Base-by-base conservation (phyloP, 1,140 invertebrate species). In the Gryllus bimaculatus region DNA sequence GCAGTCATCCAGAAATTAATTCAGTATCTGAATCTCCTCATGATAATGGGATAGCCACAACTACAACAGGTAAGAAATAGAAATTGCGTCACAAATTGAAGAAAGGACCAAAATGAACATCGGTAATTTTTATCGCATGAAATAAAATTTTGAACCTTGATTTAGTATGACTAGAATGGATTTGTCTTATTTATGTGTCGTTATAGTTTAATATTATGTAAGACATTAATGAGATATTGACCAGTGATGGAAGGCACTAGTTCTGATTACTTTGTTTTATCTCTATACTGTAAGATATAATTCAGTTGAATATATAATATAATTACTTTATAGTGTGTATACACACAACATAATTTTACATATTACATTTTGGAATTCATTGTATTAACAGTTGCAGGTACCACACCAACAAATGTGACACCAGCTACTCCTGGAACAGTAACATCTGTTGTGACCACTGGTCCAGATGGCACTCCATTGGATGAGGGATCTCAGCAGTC, bases 401-500 rank as follows among this genome's bases (percentile, higher is more conserved):
- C 79, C 78, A 83, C 81, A 74, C 82, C 81, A 76, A 81, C 78
- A 76, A 83, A 80, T 81, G 81, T 80, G 78, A 82, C 81, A 78
- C 83, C 81, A 49, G 81, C 88, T 75, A 86, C 87, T 79, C 86
- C 87, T 81, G 89, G 90, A 83, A 91, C 92, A 26, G 93, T 94
- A 79, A 95, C 93, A n/a, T 92, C 92, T 75, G 91, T 95, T 78
- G 92, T 95, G 82, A 95, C 94, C 79, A 95, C 94, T 74, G 94
- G 94, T 39, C 94, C 94, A 7, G 94, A 96, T 88, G 94, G 94
- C 73, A 90, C 93, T 77, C 91, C 92, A 47, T 88, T 96, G 80
- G 95, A 96, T 85, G 95, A 96, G 86, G 94, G 93, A 81, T 95
- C 93, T 82, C 95, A 96, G 84, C 95, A 96, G 85, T 96, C 94